phyloP scores from a whole-genome alignment of 2,888 invertebrate species.

The Magallana nippona region DNA sequence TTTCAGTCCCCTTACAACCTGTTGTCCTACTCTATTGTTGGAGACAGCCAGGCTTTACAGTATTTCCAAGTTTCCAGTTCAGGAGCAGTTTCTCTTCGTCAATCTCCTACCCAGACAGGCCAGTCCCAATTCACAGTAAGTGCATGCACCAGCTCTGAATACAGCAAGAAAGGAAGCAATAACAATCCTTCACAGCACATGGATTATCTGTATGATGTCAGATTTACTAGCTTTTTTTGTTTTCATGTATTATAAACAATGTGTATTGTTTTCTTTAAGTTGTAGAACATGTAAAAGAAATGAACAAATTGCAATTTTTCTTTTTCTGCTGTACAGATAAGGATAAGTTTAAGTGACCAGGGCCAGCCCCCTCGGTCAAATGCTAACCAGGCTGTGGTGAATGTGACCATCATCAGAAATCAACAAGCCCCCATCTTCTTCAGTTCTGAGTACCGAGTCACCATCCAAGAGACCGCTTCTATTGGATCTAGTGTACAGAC shows the following conservation, averaged over 20 bases:
- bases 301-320: no score
- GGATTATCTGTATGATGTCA: no score
- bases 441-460: conserved; percentile 57
- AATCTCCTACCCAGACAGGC: conserved; percentile 56
- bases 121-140: conserved; percentile 51
- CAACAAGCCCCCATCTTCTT: conserved; percentile 67
- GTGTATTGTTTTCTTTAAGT: no score
- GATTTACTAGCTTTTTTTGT: no score
- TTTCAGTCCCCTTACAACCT: conserved; percentile 63
- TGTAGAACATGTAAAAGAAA: neutral
- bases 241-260: no score
- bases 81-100: conserved; percentile 78
- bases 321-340: conserved; percentile 56
- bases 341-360: conserved; percentile 58
- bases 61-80: conserved; percentile 94
- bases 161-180: no score
- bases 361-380: conserved; percentile 57
- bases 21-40: conserved; percentile 60
- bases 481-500: conserved; percentile 54
- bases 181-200: no score
- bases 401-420: conserved; percentile 64
- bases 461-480: conserved; percentile 57
- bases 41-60: conserved; percentile 86
- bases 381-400: conserved; percentile 55
- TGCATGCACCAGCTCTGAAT: neutral